Evolutionary conservation across 2,797 vertebrate species (phyloP).

Genomic region (Muscicapa striata): DNA sequence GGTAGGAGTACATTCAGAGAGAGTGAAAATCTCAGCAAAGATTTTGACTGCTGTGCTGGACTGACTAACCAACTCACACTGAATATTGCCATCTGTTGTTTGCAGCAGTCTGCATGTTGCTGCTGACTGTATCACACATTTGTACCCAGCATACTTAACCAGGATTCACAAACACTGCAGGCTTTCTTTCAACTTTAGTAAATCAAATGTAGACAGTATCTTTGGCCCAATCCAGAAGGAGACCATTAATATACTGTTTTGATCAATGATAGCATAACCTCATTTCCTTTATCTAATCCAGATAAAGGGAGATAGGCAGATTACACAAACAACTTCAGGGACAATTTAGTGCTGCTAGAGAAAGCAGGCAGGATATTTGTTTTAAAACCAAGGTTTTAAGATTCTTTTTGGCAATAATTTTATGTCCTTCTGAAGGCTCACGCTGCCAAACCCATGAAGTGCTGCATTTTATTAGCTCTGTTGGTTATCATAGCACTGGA

Average conservation of each 20-base stretch:
- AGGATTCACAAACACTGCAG: not conserved
- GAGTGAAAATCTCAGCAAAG: not conserved
- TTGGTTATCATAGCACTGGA: not conserved
- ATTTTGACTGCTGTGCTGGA: not conserved
- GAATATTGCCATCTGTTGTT: not conserved
- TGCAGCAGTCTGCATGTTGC: not conserved
- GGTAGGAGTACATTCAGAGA: not conserved
- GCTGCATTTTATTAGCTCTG: not conserved
- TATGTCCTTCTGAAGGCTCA: not conserved
- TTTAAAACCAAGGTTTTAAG: not conserved
- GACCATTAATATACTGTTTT: not conserved
- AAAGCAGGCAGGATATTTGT: not conserved
- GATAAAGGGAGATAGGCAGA: not conserved
- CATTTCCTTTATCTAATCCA: not conserved
- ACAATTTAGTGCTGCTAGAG: not conserved
- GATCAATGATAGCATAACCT: not conserved
- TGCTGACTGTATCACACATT: not conserved
- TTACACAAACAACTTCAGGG: not conserved
- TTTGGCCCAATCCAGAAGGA: not conserved
- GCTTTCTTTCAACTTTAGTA: not conserved
- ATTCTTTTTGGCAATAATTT: not conserved
- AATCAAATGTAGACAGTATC: not conserved
- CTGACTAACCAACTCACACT: not conserved
- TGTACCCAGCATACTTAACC: fast-evolving
- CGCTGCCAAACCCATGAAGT: not conserved